Evolutionary conservation across 2,113 vertebrate genomes (phyloP).

Genomic region (Phoxinus phoxinus): DNA sequence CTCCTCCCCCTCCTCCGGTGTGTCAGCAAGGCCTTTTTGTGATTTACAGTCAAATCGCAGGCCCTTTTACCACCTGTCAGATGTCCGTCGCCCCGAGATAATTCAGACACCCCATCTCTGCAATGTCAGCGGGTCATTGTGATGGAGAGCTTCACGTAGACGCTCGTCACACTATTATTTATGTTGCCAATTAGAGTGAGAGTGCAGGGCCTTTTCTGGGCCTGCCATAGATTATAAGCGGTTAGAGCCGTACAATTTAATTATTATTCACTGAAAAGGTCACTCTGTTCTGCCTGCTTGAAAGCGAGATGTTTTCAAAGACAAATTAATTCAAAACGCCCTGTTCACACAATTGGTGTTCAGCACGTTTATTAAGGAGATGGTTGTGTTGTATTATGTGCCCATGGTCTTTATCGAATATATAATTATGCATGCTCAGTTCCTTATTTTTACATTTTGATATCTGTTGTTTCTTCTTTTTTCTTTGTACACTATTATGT

Average conservation of each 20-base stretch:
- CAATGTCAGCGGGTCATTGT: slow-evolving; percentile 52
- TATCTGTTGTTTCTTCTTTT: not conserved
- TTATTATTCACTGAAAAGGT: slow-evolving; percentile 61
- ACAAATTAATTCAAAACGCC: slow-evolving; percentile 44
- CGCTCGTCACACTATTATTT: slow-evolving; percentile 43
- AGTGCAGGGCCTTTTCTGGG: slow-evolving; percentile 12
- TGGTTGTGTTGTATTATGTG: not conserved
- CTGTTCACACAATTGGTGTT: slow-evolving; percentile 18
- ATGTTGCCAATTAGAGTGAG: slow-evolving; percentile 49
- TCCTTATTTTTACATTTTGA: no score
- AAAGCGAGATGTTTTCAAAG: slow-evolving; percentile 21
- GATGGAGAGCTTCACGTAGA: slow-evolving; percentile 38
- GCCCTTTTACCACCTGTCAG: slow-evolving; percentile 46
- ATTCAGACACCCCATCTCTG: slow-evolving; percentile 38
- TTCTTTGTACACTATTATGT: not conserved
- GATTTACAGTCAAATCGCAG: slow-evolving; percentile 37
- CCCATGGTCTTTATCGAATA: no score
- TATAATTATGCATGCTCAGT: no score
- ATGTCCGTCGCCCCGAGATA: slow-evolving; percentile 27
- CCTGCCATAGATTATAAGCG: slow-evolving; percentile 49
- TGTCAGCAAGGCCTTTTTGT: slow-evolving; percentile 25
- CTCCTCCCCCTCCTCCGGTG: not conserved
- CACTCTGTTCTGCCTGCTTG: slow-evolving; percentile 45
- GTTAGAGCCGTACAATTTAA: slow-evolving; percentile 49
- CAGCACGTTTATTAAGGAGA: slow-evolving; percentile 13